Percentiles rank a stretch among this genome's conserved stretches.
phyloP scores from a whole-genome alignment of 1,140 invertebrate genomes.

The Oreohelix idahoensis region DNA sequence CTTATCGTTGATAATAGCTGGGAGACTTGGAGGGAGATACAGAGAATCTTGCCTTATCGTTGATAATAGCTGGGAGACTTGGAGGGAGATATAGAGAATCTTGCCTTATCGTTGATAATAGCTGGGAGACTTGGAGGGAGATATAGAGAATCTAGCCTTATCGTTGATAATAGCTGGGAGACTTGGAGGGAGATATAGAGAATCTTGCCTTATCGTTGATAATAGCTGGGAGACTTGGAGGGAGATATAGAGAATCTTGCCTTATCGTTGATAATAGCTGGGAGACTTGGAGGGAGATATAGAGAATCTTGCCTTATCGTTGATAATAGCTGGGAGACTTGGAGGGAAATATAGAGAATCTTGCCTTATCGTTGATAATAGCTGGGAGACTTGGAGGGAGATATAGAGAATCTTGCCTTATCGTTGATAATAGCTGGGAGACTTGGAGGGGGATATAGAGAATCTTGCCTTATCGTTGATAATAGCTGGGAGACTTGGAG shows the following conservation, averaged over 20 bases:
- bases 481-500: background rate
- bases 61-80: background rate
- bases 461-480: too few species aligned
- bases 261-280: background rate
- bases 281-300: slow-evolving; percentile 14
- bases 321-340: background rate
- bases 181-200: slow-evolving; percentile 19
- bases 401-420: too few species aligned
- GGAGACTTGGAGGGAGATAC: slow-evolving; percentile 14
- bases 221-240: background rate
- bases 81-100: slow-evolving; percentile 27
- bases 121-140: background rate
- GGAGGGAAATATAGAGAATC: slow-evolving; percentile 26
- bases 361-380: too few species aligned
- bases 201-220: too few species aligned
- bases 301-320: too few species aligned
- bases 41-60: too few species aligned
- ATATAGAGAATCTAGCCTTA: too few species aligned
- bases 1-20: background rate
- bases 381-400: background rate
- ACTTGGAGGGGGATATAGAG: slow-evolving; percentile 16
- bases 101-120: too few species aligned
- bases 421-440: background rate
- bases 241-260: slow-evolving; percentile 31
- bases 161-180: background rate